Evolutionary conservation across 2,888 invertebrate species (phyloP).

Genomic region (Erebia ligea): DNA sequence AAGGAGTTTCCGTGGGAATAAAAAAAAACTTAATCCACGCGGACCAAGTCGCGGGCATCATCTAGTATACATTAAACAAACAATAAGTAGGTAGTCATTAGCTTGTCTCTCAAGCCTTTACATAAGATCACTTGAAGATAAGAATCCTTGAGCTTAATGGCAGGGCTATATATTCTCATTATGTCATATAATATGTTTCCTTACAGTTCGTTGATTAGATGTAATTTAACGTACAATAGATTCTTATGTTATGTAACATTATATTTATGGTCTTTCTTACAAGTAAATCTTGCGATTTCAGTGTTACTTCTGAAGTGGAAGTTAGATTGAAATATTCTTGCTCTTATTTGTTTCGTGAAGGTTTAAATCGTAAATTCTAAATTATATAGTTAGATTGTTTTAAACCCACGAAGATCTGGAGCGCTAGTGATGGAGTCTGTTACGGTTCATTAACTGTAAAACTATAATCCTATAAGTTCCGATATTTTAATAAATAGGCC

Average conservation of each 20-base stretch:
- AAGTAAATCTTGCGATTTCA: neutral
- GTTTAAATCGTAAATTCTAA: too few relatives aligned
- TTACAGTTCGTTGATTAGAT: conserved; percentile 36
- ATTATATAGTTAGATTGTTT: too few relatives aligned
- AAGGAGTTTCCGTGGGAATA: too few relatives aligned
- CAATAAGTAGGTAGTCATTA: conserved; percentile 68
- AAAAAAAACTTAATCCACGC: too few relatives aligned
- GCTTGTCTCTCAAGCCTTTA: conserved; percentile 60
- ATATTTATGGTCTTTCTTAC: neutral
- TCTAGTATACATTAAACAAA: conserved; percentile 30
- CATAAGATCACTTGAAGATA: conserved; percentile 66
- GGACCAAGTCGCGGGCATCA: too few relatives aligned
- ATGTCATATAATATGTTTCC: conserved; percentile 57
- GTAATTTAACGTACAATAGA: conserved; percentile 23
- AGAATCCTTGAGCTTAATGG: conserved; percentile 66
- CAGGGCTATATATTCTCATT: conserved; percentile 55
- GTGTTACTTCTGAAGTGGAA: neutral
- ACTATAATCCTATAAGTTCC: too few relatives aligned
- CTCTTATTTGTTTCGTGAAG: too few relatives aligned
- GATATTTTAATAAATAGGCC: too few relatives aligned
- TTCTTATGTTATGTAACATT: neutral
- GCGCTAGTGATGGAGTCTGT: too few relatives aligned
- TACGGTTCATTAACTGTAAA: too few relatives aligned
- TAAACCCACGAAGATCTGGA: too few relatives aligned
- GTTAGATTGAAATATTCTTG: too few relatives aligned